Evolutionary conservation across 2,888 invertebrate species (phyloP).

Genomic region (Plagiodera versicolora): DNA sequence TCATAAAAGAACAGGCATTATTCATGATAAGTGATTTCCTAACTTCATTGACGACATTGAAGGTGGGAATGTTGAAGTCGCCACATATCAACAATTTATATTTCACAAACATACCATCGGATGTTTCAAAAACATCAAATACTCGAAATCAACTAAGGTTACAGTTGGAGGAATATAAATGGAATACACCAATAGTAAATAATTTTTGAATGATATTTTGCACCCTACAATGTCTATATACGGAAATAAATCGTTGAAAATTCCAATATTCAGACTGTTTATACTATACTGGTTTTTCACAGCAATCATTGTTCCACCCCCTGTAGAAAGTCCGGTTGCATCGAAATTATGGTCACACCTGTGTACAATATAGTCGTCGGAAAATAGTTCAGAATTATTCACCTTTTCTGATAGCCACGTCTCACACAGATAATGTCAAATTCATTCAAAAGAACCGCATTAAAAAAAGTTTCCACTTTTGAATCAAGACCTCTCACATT

Average conservation of each 20-base stretch:
- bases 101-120: no score
- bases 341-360: conserved; percentile 10
- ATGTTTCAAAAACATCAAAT: no score
- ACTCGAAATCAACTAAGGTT: conserved; percentile 8
- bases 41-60: no score
- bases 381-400: conserved; percentile 6
- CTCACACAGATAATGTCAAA: conserved; percentile 11
- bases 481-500: conserved; percentile 14
- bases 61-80: no score
- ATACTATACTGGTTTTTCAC: conserved; percentile 7
- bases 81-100: no score
- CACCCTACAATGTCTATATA: conserved; percentile 11
- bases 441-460: not conserved
- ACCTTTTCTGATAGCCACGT: conserved; percentile 6
- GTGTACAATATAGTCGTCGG: conserved; percentile 4
- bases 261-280: not conserved
- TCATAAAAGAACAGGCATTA: no score
- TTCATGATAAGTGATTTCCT: no score
- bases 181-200: no score
- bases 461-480: conserved; percentile 9
- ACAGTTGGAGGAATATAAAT: no score
- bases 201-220: conserved; percentile 6
- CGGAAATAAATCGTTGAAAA: conserved; percentile 3
- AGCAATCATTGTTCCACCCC: conserved; percentile 9
- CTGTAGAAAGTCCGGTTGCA: not conserved